A percentile compares a stretch with the other conserved stretches of the same genome.
These are phyloP conservation scores for Elephas maximus DNA, from an alignment of 2,113 vertebrate species.

Conservation along the genomic window DNA sequence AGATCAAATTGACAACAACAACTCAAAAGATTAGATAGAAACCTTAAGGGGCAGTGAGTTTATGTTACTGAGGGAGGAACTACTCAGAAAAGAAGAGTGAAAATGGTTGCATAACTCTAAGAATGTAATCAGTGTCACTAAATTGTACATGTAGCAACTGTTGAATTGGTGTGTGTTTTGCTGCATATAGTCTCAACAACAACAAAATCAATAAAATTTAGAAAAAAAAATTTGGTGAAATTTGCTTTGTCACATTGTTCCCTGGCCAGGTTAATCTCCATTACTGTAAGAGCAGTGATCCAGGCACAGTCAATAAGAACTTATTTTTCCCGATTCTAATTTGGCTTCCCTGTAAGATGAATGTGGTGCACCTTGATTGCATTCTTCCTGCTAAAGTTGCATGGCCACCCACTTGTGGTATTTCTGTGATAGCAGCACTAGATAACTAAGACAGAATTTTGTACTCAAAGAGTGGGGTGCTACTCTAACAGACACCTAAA, in stretches of 20 bases:
- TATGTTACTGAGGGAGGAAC: neutral
- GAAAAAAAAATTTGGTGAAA: neutral
- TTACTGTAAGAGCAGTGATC: neutral
- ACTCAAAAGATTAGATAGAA: neutral
- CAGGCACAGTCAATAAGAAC: neutral
- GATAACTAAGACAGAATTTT: no score
- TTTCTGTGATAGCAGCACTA: no score
- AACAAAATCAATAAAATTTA: neutral
- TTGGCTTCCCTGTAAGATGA: neutral
- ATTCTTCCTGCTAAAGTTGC: neutral
- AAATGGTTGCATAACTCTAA: neutral
- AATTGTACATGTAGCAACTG: neutral
- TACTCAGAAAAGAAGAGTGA: neutral
- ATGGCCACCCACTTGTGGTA: neutral
- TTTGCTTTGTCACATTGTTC: neutral
- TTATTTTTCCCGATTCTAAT: slow-evolving; percentile 10
- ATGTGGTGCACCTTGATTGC: neutral
- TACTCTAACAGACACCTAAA: no score
- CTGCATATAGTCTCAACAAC: neutral
- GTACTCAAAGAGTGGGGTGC: no score
- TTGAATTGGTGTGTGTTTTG: neutral
- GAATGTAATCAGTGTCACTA: neutral
- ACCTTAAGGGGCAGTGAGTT: neutral
- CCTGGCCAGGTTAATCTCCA: neutral
- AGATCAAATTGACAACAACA: neutral